Conservation (phyloP, 2,797 vertebrate genomes). For the Molossus alvarezi region DNA sequence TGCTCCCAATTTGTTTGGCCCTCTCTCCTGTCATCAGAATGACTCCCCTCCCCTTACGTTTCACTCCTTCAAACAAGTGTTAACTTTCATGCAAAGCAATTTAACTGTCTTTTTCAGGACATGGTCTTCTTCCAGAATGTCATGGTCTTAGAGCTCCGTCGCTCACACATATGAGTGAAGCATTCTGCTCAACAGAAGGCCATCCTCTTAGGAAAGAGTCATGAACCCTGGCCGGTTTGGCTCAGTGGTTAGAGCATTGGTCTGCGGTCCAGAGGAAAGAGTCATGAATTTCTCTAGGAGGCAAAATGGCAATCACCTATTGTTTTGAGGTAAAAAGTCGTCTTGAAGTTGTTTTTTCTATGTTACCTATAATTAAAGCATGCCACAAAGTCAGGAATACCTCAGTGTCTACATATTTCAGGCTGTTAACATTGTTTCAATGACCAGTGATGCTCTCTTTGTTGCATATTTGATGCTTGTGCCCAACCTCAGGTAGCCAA, state of each 20-base stretch:
- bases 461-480: neutral
- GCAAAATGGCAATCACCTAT: neutral
- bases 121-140: neutral
- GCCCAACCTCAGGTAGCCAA: neutral
- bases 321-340: neutral
- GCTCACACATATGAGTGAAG: neutral
- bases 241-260: no score
- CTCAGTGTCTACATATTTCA: neutral
- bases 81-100: neutral
- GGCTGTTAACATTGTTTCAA: neutral
- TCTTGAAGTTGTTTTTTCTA: neutral
- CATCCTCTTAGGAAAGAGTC: conserved; percentile 2
- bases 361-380: neutral
- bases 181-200: conserved; percentile 47
- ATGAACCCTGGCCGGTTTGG: neutral
- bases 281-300: neutral
- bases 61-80: neutral
- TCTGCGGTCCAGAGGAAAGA: neutral
- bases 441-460: neutral
- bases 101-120: neutral
- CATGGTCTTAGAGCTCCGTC: neutral
- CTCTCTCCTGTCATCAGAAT: neutral
- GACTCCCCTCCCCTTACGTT: neutral
- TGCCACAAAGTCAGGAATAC: neutral
- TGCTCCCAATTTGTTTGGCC: neutral